Percentiles rank a stretch among this genome's conserved stretches.
phyloP scores from a whole-genome alignment of 2,888 invertebrate species.

The Lasioglossum lativentre region DNA sequence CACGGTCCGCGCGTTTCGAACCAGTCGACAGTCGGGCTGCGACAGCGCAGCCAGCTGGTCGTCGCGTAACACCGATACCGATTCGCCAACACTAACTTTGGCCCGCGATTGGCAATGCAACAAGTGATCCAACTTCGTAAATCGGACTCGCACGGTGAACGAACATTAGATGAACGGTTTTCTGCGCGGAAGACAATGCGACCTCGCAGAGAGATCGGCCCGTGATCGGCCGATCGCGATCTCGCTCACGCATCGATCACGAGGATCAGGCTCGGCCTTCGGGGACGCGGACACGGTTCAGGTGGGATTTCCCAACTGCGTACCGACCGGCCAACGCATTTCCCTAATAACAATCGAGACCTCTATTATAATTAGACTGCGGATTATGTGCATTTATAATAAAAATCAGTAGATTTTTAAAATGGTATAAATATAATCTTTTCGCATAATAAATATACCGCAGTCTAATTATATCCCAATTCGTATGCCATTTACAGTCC shows the following conservation, averaged over 20 bases:
- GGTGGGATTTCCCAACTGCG: neutral
- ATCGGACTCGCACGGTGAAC: neutral
- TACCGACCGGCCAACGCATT: neutral
- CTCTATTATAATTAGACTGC: neutral
- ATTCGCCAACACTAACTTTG: neutral
- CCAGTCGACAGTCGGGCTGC: conserved; percentile 53
- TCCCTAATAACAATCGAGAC: neutral
- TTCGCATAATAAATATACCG: too few species aligned
- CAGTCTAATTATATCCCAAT: too few species aligned
- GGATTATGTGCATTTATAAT: neutral
- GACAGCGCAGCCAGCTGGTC: conserved; percentile 33
- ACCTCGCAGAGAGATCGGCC: neutral
- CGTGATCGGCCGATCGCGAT: neutral
- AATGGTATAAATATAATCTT: neutral
- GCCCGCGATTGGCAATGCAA: neutral
- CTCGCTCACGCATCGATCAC: neutral
- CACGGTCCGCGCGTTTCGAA: conserved; percentile 30
- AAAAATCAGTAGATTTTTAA: neutral
- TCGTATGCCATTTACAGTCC: too few species aligned
- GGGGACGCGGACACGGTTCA: neutral
- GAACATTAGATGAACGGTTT: neutral
- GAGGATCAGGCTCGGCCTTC: neutral
- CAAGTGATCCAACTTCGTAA: neutral
- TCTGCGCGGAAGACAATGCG: neutral
- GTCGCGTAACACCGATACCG: neutral